Percentiles rank a stretch among this genome's conserved stretches.
These are phyloP conservation scores for Koerneria pararmatus DNA, from an alignment of 2,888 invertebrate species.

Conservation along the genomic window DNA sequence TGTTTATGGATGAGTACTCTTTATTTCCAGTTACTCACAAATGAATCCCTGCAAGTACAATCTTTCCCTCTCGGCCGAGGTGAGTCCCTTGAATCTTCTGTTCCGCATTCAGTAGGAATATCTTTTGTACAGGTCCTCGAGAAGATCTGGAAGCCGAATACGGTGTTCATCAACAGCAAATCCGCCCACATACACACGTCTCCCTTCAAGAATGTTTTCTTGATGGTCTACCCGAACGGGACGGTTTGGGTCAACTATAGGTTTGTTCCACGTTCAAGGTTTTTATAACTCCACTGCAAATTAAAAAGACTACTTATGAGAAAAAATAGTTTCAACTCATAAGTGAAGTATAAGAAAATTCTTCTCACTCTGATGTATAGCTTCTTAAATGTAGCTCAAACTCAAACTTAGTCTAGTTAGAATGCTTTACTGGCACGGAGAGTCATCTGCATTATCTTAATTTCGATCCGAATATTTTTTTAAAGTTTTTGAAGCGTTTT, in stretches of 20 bases:
- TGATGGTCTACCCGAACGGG: slow-evolving; percentile 59
- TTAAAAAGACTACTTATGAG: background rate
- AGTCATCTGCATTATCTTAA: no score
- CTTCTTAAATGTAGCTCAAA: no score
- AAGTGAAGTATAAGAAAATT: no score
- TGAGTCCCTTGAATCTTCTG: slow-evolving; percentile 8
- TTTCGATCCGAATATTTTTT: no score
- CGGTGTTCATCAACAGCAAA: slow-evolving; percentile 56
- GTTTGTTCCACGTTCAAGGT: background rate
- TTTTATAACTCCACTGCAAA: background rate
- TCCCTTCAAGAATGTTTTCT: slow-evolving; percentile 57
- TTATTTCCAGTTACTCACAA: slow-evolving; percentile 35
- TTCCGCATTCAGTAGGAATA: background rate
- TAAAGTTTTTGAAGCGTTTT: no score
- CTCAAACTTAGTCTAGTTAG: no score
- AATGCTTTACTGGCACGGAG: no score
- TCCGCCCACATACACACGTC: slow-evolving; percentile 49
- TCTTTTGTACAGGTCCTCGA: slow-evolving; percentile 39
- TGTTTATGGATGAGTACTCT: background rate
- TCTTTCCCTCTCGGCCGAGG: slow-evolving; percentile 50
- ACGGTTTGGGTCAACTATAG: slow-evolving; percentile 58
- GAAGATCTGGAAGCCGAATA: slow-evolving; percentile 58
- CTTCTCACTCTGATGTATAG: no score
- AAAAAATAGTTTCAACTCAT: background rate
- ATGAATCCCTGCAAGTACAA: slow-evolving; percentile 56